Evolutionary conservation across 2,888 invertebrate species (phyloP).

Genomic region (Dynastes grantii): DNA sequence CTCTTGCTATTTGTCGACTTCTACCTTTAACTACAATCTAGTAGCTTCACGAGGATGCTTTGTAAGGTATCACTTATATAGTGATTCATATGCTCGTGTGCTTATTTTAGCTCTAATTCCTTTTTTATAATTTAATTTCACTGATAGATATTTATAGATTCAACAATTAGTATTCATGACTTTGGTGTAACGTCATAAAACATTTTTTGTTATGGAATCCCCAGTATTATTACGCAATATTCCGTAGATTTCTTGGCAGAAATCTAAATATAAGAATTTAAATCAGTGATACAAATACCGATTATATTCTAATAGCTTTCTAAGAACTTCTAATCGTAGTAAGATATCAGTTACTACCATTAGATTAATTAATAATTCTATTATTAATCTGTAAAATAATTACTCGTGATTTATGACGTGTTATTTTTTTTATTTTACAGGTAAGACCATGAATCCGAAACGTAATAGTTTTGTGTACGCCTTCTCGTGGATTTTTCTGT

Average conservation of each 20-base stretch:
- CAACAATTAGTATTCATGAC: constrained; percentile 20
- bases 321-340: background rate
- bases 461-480: constrained; percentile 32
- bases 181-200: constrained; percentile 2
- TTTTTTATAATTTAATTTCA: background rate
- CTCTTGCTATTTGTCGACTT: too few relatives aligned
- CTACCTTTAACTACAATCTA: too few relatives aligned
- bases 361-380: constrained; percentile 29
- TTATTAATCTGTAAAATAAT: constrained; percentile 11
- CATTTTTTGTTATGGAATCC: constrained; percentile 35
- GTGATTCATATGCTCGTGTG: background rate
- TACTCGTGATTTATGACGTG: constrained; percentile 32
- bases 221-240: constrained; percentile 36
- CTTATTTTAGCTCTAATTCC: background rate
- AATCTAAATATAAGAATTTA: constrained; percentile 34
- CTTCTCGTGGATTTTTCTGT: constrained; percentile 41
- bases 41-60: too few relatives aligned
- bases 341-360: constrained; percentile 20
- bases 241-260: constrained; percentile 27
- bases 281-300: background rate
- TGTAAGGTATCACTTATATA: too few relatives aligned
- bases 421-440: constrained; percentile 44
- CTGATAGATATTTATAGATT: background rate
- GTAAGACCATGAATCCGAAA: constrained; percentile 44
- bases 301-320: constrained; percentile 28